Conservation (phyloP, 2,113 vertebrate species). For the Collichthys lucidus region DNA sequence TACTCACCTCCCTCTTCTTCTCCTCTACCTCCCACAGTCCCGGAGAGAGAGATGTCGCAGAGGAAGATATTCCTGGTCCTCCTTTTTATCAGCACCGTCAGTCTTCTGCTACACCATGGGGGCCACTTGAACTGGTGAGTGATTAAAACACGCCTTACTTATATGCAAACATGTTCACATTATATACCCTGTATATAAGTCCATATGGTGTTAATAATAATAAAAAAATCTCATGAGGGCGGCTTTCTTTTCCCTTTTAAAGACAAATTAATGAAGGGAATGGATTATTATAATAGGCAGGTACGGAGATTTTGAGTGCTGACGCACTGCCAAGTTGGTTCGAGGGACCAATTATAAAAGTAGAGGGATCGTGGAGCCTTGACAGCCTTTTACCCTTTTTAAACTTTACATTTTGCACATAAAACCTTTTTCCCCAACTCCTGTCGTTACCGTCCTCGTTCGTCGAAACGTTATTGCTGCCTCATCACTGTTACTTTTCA, state of each 20-base stretch:
- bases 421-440: neutral
- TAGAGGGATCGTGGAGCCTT: conserved; percentile 15
- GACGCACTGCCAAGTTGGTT: neutral
- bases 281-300: conserved; percentile 16
- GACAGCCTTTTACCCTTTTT: conserved; percentile 13
- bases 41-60: conserved; percentile 78
- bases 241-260: conserved; percentile 22
- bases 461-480: neutral
- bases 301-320: conserved; percentile 7
- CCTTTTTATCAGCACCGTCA: conserved; percentile 84
- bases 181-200: neutral
- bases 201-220: conserved; percentile 14
- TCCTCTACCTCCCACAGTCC: conserved; percentile 49
- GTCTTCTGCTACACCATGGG: conserved; percentile 88
- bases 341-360: conserved; percentile 62
- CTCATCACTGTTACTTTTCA: neutral
- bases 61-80: conserved; percentile 87
- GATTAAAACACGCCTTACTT: conserved; percentile 27
- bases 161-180: conserved; percentile 5
- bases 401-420: neutral
- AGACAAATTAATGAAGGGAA: conserved; percentile 28
- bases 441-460: neutral
- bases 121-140: conserved; percentile 87
- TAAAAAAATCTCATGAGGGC: neutral
- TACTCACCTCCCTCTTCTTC: neutral